Evolutionary conservation across 2,888 invertebrate species (phyloP).

Genomic region (Leptopilina drosophilae): DNA sequence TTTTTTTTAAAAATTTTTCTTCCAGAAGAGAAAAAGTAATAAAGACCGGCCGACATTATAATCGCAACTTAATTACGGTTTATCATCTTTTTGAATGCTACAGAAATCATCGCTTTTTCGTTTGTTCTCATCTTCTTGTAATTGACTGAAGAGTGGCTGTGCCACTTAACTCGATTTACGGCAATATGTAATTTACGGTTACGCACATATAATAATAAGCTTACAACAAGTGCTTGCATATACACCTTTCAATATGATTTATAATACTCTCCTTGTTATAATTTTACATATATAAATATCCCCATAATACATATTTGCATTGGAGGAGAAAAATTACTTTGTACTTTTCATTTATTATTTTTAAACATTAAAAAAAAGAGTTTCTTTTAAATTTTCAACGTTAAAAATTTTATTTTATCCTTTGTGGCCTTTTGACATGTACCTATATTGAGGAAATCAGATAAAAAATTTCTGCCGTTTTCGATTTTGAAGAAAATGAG

Average conservation of each 20-base stretch:
- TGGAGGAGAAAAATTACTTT: background rate
- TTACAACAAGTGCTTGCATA: slow-evolving; percentile 10
- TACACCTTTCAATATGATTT: background rate
- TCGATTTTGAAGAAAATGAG: too few species aligned
- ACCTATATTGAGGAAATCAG: too few species aligned
- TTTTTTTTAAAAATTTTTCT: too few species aligned
- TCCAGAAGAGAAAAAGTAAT: too few species aligned
- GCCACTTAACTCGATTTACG: slow-evolving; percentile 35
- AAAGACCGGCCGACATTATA: too few species aligned
- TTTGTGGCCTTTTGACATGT: too few species aligned
- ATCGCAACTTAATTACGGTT: too few species aligned
- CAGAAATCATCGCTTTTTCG: slow-evolving; percentile 39
- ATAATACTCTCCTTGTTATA: background rate
- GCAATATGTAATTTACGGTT: slow-evolving; percentile 36
- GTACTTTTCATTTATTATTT: background rate
- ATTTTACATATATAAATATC: background rate
- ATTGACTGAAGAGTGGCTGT: slow-evolving; percentile 36
- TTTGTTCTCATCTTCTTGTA: slow-evolving; percentile 25
- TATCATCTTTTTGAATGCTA: background rate
- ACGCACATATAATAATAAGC: slow-evolving; percentile 32
- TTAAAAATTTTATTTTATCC: too few species aligned
- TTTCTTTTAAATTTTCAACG: too few species aligned
- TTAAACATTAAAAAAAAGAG: too few species aligned
- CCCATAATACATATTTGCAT: background rate
- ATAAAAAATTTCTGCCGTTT: too few species aligned